Percentiles rank a stretch among this genome's conserved stretches.
phyloP scores from a whole-genome alignment of 2,113 vertebrate genomes.

The Antidorcas marsupialis region DNA sequence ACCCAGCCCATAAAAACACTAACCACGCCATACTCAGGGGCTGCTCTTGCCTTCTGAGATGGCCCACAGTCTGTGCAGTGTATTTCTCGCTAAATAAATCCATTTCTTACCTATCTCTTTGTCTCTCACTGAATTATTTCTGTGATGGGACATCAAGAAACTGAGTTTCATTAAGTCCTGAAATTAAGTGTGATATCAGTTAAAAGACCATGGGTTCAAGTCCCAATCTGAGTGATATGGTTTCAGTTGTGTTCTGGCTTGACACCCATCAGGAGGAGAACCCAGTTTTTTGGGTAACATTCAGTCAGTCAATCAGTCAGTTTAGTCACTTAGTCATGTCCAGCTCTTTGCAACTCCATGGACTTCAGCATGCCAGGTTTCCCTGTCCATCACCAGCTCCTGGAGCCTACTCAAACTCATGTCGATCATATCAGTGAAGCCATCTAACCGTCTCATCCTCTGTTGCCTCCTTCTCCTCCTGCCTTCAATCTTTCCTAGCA shows the following conservation, averaged over 20 bases:
- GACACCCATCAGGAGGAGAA: background rate
- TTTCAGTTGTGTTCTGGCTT: background rate
- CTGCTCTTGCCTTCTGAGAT: background rate
- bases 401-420: background rate
- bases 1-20: background rate
- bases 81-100: background rate
- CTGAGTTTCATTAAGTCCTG: background rate
- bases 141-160: background rate
- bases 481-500: background rate
- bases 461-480: background rate
- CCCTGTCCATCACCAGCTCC: background rate
- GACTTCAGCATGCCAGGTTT: background rate
- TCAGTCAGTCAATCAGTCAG: background rate
- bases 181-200: background rate
- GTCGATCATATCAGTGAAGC: background rate
- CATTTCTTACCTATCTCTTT: background rate
- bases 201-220: background rate
- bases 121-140: background rate
- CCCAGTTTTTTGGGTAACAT: background rate
- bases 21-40: background rate
- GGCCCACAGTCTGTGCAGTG: background rate
- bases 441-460: background rate
- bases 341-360: background rate
- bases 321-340: background rate
- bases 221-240: background rate